Base-by-base conservation (phyloP, 2,113 vertebrate genomes). In the Macaca mulatta region DNA sequence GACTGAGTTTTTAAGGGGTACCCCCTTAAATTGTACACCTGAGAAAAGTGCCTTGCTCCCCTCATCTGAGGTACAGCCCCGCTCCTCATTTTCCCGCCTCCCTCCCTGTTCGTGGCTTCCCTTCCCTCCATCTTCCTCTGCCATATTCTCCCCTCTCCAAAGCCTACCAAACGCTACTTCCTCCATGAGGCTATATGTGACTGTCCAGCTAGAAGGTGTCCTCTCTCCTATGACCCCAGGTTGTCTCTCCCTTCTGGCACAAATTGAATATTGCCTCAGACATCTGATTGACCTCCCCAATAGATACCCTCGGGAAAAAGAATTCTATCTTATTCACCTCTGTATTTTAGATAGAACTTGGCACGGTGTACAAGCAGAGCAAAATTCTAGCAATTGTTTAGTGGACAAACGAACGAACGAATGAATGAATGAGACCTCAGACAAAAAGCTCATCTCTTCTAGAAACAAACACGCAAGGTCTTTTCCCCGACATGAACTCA, bases 401-500 rank as follows among this genome's bases (percentile, higher is more conserved):
- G 74, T 50, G 57, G 89, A 35, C 13, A 25, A 86, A 83, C 0
- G 8, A 93, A 45, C 4, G 40, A 57, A 61, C 3, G 8, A 67
- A 78, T 2, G 35, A 90, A 79, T 13, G 72, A 52, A 64, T 4
- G 43, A 92, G 55, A 69, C 11, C 30, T 18, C 75, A 87, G 81
- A 52, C 89, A 89, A 64, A 91, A 67, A 72, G 8, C n/a, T 55
- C 27, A 50, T 52, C 81, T 85, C 43, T 48, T 57, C 82, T 77
- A 59, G 77, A 94, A 92, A 85, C 67, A 91, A 91, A 67, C 2
- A 8, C 0, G 0, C 5, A 10, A 45, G 48, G 12, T 85, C 27
- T 30, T 64, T 55, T 40, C 43, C 35, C 77, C 78, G 38, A 90
- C 6, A 8, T 0, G 0, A 59, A 96, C 98, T 98, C 96, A 99